Base-by-base conservation (phyloP, 2,797 vertebrate genomes). In the Sebastes jordani region DNA sequence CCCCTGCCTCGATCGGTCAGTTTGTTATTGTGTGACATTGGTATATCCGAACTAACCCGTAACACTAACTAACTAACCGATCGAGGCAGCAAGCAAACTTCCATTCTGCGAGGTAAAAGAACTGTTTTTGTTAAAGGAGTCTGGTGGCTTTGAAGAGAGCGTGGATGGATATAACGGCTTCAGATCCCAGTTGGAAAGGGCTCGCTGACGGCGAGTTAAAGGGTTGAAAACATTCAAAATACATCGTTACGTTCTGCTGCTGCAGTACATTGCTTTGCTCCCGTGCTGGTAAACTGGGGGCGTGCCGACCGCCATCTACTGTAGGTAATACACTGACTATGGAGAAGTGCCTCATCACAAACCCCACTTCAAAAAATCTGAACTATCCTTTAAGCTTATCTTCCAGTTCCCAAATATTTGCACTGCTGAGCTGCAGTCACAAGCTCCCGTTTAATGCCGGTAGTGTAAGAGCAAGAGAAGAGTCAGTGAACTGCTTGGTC, bases 251-350 rank as follows among this genome's bases (percentile, higher is more conserved):
- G 42, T 46, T 46, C 42, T 46, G 42, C 42, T 7, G 16, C 16
- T 16, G 42, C 42, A 16, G 16, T 46, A 18, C 0, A 0, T 46
- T 0, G 42, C 6, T 7, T 46, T 46, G 42, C 36, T 38, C 13
- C 36, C 1, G 13, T 46, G 42, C 16, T 46, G 42, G 42, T 46
- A 46, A 32, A 61, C 29, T 32, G 16, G 16, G 16, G 4, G 18
- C 9, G 4, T 34, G 5, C 6, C 10, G 7, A 20, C 58, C 16
- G 27, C 7, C 8, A 11, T 61, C 59, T 20, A 32, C 58, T 30
- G 27, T 11, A 34, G 30, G 60, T 62, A 34, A 22, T n/a, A 34
- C 59, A 32, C 56, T 18, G 56, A 29, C 1, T 20, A 3, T 30
- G 29, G 18, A 32, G 6, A 32, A 61, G 6, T 4, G 11, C 59